phyloP scores from a whole-genome alignment of 2,888 invertebrate species.

The Salpingus planirostris region DNA sequence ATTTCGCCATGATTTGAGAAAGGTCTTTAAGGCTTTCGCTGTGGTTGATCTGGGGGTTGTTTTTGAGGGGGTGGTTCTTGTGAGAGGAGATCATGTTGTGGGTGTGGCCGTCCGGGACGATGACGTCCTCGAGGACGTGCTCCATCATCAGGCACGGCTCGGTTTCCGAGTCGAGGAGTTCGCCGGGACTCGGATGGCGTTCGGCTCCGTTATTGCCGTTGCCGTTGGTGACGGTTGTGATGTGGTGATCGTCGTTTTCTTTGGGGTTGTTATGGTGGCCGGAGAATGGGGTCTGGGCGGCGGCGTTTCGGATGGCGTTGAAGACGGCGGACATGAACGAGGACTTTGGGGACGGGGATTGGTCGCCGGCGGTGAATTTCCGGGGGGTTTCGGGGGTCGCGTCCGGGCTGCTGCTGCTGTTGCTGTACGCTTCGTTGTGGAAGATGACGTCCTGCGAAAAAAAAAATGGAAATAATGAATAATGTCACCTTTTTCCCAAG shows the following conservation, averaged over 20 bases:
- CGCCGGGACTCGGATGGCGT: conserved; percentile 58
- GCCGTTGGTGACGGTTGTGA: no score
- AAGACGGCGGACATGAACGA: conserved; percentile 66
- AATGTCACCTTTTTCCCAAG: no score
- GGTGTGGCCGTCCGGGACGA: conserved; percentile 55
- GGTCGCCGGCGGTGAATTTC: conserved; percentile 28
- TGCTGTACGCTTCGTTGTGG: conserved; percentile 69
- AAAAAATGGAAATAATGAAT: no score
- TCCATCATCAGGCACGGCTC: conserved; percentile 78
- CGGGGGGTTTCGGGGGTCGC: conserved; percentile 51
- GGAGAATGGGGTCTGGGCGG: conserved; percentile 34
- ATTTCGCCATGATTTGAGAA: no score
- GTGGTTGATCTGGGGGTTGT: no score
- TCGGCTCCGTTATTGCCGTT: no score
- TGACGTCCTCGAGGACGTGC: conserved; percentile 59
- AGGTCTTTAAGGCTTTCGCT: conserved; percentile 67
- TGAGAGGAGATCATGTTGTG: conserved; percentile 58
- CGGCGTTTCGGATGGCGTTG: conserved; percentile 56
- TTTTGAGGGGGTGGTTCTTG: conserved; percentile 47
- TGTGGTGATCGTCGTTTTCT: no score
- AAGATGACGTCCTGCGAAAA: conserved; percentile 60
- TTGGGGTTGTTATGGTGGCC: no score
- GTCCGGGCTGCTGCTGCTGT: conserved; percentile 62
- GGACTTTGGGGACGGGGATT: conserved; percentile 49
- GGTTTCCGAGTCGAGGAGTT: conserved; percentile 73